Conservation (phyloP, 2,797 vertebrate genomes). For the Karalla daura region DNA sequence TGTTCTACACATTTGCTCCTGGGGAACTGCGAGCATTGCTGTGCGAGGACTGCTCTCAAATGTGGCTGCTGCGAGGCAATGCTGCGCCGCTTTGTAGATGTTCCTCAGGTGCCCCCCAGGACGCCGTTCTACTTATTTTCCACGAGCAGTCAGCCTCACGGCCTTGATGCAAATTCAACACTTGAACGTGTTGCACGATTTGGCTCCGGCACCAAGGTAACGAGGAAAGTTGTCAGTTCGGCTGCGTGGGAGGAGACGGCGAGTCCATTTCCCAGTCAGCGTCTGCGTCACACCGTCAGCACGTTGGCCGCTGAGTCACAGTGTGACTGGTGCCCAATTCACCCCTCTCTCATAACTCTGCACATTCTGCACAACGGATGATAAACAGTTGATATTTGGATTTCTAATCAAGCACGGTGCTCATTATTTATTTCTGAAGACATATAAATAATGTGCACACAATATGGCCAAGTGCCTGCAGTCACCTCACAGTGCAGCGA, state of each 20-base stretch:
- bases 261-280: slow-evolving; percentile 52
- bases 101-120: slow-evolving; percentile 53
- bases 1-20: slow-evolving; percentile 47
- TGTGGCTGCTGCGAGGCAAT: slow-evolving; percentile 60
- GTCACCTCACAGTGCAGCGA: slow-evolving; percentile 48
- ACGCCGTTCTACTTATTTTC: slow-evolving; percentile 53
- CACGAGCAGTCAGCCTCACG: slow-evolving; percentile 42
- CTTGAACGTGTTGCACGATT: background rate
- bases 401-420: slow-evolving; percentile 42
- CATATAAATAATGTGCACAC: slow-evolving; percentile 55
- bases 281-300: slow-evolving; percentile 52
- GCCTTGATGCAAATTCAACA: slow-evolving; percentile 54
- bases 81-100: slow-evolving; percentile 68
- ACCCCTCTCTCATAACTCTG: slow-evolving; percentile 18
- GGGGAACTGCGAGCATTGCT: slow-evolving; percentile 60
- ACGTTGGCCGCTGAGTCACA: slow-evolving; percentile 65
- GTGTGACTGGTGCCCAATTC: slow-evolving; percentile 55
- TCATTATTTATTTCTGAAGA: slow-evolving; percentile 48
- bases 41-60: slow-evolving; percentile 65
- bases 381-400: slow-evolving; percentile 66
- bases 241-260: slow-evolving; percentile 54
- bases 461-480: slow-evolving; percentile 59
- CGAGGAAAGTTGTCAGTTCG: slow-evolving; percentile 36
- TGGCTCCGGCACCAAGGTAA: slow-evolving; percentile 31
- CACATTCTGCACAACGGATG: slow-evolving; percentile 22